A percentile compares a stretch with the other conserved stretches of the same genome.
Conservation (phyloP, 1,140 invertebrate species). For the Drosophila triauraria region DNA sequence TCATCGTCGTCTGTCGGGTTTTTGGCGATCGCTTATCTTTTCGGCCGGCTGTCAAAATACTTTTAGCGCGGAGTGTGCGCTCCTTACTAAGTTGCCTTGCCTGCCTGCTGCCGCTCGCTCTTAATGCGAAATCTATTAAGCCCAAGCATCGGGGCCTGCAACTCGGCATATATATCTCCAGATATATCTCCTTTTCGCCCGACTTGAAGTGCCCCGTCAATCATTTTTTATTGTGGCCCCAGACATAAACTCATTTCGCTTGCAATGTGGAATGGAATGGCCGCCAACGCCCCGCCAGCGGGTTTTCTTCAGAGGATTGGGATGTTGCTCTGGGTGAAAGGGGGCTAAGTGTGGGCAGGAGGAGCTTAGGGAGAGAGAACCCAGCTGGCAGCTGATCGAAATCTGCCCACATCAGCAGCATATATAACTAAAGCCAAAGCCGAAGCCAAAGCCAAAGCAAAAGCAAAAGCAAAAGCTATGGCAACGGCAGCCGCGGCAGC, state of each 20-base stretch:
- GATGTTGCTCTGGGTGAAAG: constrained; percentile 32
- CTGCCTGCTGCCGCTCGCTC: constrained; percentile 14
- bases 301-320: constrained; percentile 29
- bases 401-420: constrained; percentile 73
- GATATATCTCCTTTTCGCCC: constrained; percentile 46
- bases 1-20: constrained; percentile 54
- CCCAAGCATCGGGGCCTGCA: constrained; percentile 22
- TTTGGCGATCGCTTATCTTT: constrained; percentile 74
- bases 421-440: constrained; percentile 5
- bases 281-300: constrained; percentile 71
- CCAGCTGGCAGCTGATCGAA: constrained; percentile 55
- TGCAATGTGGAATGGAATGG: constrained; percentile 59
- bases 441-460: constrained; percentile 1
- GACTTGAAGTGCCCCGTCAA: constrained; percentile 78
- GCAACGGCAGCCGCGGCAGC: constrained; percentile 44
- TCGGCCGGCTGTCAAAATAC: constrained; percentile 75
- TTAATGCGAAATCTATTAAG: constrained; percentile 54
- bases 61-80: constrained; percentile 68
- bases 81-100: constrained; percentile 43
- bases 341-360: constrained; percentile 17
- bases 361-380: constrained; percentile 16
- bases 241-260: constrained; percentile 82
- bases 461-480: constrained; percentile 17
- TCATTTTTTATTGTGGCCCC: constrained; percentile 82
- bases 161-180: constrained; percentile 40